Percentiles rank a stretch among this genome's conserved stretches.
phyloP scores from a whole-genome alignment of 2,797 vertebrate genomes.

The Pseudotriccus pelzelni region DNA sequence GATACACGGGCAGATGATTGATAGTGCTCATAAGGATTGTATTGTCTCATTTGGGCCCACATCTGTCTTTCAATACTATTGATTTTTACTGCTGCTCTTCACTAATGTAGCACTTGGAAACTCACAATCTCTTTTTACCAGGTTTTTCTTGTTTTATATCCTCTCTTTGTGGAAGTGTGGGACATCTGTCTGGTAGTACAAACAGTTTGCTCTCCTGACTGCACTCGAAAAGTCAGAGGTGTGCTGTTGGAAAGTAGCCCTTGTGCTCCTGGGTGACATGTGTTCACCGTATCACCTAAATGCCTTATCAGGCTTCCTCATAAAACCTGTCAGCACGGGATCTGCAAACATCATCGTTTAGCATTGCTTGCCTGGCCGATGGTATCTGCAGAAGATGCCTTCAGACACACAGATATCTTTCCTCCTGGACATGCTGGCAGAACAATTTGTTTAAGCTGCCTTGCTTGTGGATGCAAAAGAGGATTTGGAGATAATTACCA shows the following conservation, averaged over 20 bases:
- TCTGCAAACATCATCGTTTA: not conserved
- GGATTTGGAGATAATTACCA: not conserved
- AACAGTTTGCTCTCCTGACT: not conserved
- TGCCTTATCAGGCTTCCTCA: not conserved
- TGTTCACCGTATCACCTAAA: not conserved
- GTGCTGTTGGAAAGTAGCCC: not conserved
- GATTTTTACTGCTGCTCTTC: not conserved
- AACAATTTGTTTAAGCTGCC: not conserved
- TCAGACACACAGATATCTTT: not conserved
- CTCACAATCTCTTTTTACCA: not conserved
- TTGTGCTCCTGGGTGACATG: not conserved
- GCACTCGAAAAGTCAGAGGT: not conserved
- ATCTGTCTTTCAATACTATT: not conserved
- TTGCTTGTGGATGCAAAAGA: not conserved
- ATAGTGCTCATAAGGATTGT: not conserved
- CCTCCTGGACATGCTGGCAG: not conserved
- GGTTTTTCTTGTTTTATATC: not conserved
- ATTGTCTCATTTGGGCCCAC: not conserved
- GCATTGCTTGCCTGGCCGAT: not conserved
- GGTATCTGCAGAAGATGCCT: not conserved
- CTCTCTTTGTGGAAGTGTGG: not conserved
- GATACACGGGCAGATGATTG: not conserved
- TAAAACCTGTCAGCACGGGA: not conserved
- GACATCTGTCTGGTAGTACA: not conserved
- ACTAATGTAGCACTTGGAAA: not conserved